A percentile compares a stretch with the other conserved stretches of the same genome.
phyloP scores from a whole-genome alignment of 2,113 vertebrate species.

The Lanius collurio region DNA sequence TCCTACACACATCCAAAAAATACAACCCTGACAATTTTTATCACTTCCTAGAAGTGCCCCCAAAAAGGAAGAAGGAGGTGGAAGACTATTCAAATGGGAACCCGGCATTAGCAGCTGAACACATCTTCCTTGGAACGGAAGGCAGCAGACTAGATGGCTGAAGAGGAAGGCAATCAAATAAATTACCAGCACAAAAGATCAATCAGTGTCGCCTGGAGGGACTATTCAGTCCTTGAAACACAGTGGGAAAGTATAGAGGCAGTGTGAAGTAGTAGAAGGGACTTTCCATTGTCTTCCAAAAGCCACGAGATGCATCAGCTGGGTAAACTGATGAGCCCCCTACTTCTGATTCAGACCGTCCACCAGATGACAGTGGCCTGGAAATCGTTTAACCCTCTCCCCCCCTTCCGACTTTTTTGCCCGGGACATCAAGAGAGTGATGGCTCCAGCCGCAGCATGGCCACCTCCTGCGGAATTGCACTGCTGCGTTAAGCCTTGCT shows the following conservation, averaged over 20 bases:
- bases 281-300: background rate
- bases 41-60: background rate
- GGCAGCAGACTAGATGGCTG: background rate
- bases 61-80: background rate
- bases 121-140: background rate
- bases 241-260: background rate
- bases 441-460: rapidly evolving
- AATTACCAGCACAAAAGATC: constrained; percentile 48
- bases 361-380: background rate
- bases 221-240: background rate
- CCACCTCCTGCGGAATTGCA: background rate
- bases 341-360: background rate
- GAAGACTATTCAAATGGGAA: background rate
- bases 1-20: background rate
- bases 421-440: background rate
- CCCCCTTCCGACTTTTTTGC: background rate
- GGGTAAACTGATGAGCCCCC: background rate
- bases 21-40: background rate
- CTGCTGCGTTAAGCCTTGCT: background rate
- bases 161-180: background rate
- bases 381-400: background rate
- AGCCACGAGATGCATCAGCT: background rate
- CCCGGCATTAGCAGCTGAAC: background rate
- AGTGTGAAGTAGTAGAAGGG: background rate
- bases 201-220: constrained; percentile 2